phyloP scores from a whole-genome alignment of 2,113 vertebrate genomes.

The Osmerus mordax region DNA sequence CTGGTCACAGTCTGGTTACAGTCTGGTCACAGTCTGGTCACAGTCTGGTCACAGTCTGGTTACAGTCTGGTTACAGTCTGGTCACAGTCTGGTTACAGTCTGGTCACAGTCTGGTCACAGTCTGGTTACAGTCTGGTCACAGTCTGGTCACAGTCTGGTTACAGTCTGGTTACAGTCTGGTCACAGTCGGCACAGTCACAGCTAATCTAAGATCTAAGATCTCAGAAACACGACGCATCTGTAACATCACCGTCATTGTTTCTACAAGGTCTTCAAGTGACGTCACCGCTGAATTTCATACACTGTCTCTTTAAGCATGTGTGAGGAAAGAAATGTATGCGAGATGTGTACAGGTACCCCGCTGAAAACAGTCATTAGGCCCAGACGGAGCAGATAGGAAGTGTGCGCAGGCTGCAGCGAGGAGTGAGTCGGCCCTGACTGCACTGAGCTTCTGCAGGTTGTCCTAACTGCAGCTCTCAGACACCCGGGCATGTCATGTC shows the following conservation, averaged over 20 bases:
- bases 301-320: neutral
- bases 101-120: neutral
- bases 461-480: slow-evolving; percentile 47
- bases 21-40: neutral
- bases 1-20: too few species aligned
- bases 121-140: neutral
- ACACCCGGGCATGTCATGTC: slow-evolving; percentile 44
- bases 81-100: too few species aligned
- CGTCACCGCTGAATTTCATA: neutral
- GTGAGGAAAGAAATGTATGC: neutral
- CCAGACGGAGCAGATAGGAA: slow-evolving; percentile 20
- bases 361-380: slow-evolving; percentile 22
- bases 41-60: neutral
- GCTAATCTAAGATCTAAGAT: neutral
- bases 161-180: too few species aligned
- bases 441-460: slow-evolving; percentile 13
- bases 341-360: neutral
- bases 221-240: neutral
- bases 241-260: neutral
- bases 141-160: too few species aligned
- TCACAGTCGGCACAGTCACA: neutral
- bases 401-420: neutral
- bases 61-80: neutral
- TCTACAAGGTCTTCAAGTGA: neutral
- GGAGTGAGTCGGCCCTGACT: too few species aligned